phyloP scores from a whole-genome alignment of 1,140 invertebrate species.

The Zaprionus vittiger region DNA sequence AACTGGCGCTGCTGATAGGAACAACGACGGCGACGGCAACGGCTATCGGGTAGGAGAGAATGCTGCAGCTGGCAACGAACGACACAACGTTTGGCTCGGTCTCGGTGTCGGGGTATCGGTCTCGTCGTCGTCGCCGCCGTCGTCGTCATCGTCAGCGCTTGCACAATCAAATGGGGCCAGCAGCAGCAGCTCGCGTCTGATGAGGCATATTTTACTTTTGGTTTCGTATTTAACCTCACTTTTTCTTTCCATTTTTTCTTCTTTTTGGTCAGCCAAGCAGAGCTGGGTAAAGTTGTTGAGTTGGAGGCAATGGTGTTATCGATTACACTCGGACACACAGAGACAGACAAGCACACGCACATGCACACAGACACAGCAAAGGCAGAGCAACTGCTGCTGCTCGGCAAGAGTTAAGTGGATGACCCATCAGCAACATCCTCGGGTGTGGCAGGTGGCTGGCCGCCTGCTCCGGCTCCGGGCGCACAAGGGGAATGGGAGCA shows the following conservation, averaged over 20 bases:
- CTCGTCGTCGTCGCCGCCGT: conserved; percentile 27
- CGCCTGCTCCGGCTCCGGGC: conserved; percentile 24
- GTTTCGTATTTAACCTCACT: conserved; percentile 57
- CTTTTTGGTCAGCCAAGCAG: conserved; percentile 18
- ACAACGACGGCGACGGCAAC: background rate
- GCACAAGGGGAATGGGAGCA: conserved; percentile 28
- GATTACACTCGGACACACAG: conserved; percentile 33
- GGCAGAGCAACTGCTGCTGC: conserved; percentile 6
- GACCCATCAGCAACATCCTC: conserved; percentile 29
- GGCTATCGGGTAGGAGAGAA: conserved; percentile 28
- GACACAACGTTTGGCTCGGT: conserved; percentile 43
- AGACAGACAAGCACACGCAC: background rate
- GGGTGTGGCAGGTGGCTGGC: conserved; percentile 41
- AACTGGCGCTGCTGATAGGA: conserved; percentile 33
- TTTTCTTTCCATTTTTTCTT: conserved; percentile 32
- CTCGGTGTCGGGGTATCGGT: conserved; percentile 24
- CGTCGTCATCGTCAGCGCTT: conserved; percentile 38
- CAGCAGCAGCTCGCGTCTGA: conserved; percentile 44
- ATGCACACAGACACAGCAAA: background rate
- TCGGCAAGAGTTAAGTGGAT: conserved; percentile 24
- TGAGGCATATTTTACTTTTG: conserved; percentile 58
- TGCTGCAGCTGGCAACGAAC: conserved; percentile 48
- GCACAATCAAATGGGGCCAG: conserved; percentile 12
- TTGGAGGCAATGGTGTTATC: conserved; percentile 36
- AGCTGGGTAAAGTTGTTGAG: conserved; percentile 25